Conservation (phyloP, 1,140 invertebrate genomes). For the Sweltsa coloradensis region DNA sequence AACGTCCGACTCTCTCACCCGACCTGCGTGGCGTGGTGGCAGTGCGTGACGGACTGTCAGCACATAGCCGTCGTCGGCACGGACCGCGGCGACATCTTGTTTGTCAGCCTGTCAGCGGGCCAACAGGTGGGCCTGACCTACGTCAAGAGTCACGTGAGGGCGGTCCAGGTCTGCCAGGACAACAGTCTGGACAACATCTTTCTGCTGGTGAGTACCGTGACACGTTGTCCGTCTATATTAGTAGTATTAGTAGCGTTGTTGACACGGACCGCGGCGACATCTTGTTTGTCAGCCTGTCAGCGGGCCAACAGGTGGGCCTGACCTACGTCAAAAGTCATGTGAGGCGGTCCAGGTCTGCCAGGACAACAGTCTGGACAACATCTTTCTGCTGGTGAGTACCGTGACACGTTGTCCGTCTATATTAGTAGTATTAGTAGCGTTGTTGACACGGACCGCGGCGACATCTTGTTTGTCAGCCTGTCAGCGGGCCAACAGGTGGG, state of each 20-base stretch:
- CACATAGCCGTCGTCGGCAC: conserved; percentile 58
- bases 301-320: conserved; percentile 47
- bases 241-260: too few relatives aligned
- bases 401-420: too few relatives aligned
- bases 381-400: conserved; percentile 50
- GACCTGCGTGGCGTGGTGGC: conserved; percentile 54
- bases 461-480: too few relatives aligned
- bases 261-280: too few relatives aligned
- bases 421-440: too few relatives aligned
- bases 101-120: conserved; percentile 56
- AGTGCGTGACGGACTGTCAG: conserved; percentile 42
- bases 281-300: conserved; percentile 53
- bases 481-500: too few relatives aligned
- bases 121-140: conserved; percentile 48
- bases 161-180: conserved; percentile 52
- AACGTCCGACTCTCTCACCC: conserved; percentile 23
- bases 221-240: too few relatives aligned
- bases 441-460: too few relatives aligned
- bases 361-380: conserved; percentile 50
- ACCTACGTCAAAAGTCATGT: conserved; percentile 48
- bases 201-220: conserved; percentile 50
- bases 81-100: conserved; percentile 53
- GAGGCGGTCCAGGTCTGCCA: conserved; percentile 46
- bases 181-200: conserved; percentile 50
- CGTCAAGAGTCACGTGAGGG: conserved; percentile 43